Conservation (phyloP, 2,797 vertebrate genomes). For the Cyclopterus lumpus region DNA sequence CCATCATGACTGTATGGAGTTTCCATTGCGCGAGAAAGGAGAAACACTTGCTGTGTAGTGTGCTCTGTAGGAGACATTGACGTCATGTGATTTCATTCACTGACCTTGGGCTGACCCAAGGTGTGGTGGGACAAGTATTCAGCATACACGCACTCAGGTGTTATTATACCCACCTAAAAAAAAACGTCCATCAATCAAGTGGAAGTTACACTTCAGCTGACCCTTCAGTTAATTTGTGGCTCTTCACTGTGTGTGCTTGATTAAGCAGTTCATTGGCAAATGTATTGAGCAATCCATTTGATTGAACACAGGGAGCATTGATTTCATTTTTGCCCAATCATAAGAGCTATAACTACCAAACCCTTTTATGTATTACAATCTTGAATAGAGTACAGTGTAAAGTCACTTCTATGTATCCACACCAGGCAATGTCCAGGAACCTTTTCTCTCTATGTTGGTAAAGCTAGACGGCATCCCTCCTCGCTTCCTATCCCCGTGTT, state of each 20-base stretch:
- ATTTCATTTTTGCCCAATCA: not conserved
- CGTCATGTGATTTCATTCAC: slow-evolving; percentile 33
- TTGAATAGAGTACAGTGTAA: not conserved
- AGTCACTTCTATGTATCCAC: not conserved
- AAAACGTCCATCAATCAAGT: slow-evolving; percentile 1
- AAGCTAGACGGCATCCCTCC: not conserved
- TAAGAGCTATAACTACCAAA: not conserved
- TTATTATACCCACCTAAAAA: not conserved
- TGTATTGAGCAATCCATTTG: not conserved
- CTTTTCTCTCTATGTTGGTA: not conserved
- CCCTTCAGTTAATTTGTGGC: not conserved
- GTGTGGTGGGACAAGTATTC: not conserved
- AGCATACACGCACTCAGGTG: not conserved
- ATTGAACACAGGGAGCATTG: not conserved
- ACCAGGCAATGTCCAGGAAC: not conserved
- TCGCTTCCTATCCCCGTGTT: no score
- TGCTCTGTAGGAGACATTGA: slow-evolving; percentile 33
- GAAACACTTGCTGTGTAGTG: slow-evolving; percentile 43
- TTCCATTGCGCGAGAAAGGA: slow-evolving; percentile 40
- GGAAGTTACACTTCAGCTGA: not conserved
- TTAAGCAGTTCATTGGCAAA: not conserved
- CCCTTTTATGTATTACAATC: not conserved
- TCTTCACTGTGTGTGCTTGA: not conserved
- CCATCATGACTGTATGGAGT: slow-evolving; percentile 40
- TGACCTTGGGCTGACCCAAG: slow-evolving; percentile 14